phyloP scores from a whole-genome alignment of 2,888 invertebrate species.

The Steromphala cineraria region DNA sequence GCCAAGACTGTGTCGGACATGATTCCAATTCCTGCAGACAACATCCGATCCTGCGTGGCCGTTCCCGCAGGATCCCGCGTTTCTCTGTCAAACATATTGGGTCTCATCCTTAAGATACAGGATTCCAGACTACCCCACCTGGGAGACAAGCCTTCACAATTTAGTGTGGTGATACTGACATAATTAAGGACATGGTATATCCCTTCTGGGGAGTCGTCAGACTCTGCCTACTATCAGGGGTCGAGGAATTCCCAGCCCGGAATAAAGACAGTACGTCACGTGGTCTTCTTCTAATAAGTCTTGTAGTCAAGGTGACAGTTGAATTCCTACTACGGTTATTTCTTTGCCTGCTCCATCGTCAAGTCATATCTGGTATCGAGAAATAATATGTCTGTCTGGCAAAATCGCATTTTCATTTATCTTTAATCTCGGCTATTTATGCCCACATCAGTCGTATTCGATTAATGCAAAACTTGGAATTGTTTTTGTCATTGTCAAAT shows the following conservation, averaged over 20 bases:
- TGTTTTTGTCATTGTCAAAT: no score
- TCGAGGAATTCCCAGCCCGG: not conserved
- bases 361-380: not conserved
- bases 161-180: conserved; percentile 5
- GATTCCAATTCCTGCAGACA: not conserved
- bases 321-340: not conserved
- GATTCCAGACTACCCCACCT: not conserved
- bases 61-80: not conserved
- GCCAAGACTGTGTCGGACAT: not conserved
- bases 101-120: conserved; percentile 2
- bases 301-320: not conserved
- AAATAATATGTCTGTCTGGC: not conserved
- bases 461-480: no score
- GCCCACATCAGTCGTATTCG: not conserved
- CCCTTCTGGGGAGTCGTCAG: not conserved
- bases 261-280: conserved; percentile 2
- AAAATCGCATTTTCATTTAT: not conserved
- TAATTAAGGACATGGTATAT: conserved; percentile 3
- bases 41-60: not conserved
- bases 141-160: not conserved
- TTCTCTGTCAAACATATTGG: not conserved
- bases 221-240: not conserved
- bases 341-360: not conserved
- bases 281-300: not conserved
- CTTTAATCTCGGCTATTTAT: not conserved